Conservation (phyloP, 2,888 invertebrate genomes). For the Sphinx pinastri region DNA sequence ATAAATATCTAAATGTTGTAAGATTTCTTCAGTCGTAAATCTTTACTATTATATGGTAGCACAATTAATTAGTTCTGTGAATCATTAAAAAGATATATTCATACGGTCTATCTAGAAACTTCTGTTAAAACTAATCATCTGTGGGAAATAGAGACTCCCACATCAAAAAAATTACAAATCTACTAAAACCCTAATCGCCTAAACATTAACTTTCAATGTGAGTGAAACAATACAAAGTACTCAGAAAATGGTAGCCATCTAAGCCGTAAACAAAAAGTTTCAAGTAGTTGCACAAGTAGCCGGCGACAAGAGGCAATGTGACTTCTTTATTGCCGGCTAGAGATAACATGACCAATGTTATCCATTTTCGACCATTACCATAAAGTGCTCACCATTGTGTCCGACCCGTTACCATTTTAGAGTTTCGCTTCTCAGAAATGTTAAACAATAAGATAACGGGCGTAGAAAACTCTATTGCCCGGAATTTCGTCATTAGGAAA, state of each 20-base stretch:
- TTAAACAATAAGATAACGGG: conserved; percentile 40
- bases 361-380: conserved; percentile 72
- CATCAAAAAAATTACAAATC: neutral
- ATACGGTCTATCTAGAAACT: neutral
- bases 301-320: conserved; percentile 63
- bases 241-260: conserved; percentile 23
- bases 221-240: conserved; percentile 25
- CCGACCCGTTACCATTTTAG: conserved; percentile 29
- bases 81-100: neutral
- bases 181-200: neutral
- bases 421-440: conserved; percentile 39
- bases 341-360: conserved; percentile 69
- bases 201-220: neutral
- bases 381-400: conserved; percentile 72
- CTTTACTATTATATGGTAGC: too few species aligned
- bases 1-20: neutral
- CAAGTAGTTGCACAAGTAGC: conserved; percentile 61
- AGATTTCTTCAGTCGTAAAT: neutral
- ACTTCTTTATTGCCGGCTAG: conserved; percentile 71
- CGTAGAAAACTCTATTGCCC: neutral
- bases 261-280: conserved; percentile 37
- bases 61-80: too few species aligned
- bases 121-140: neutral
- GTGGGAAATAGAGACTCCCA: neutral
- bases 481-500: conserved; percentile 7